Conservation (phyloP, 2,888 invertebrate genomes). For the Troides oblongomaculatus region DNA sequence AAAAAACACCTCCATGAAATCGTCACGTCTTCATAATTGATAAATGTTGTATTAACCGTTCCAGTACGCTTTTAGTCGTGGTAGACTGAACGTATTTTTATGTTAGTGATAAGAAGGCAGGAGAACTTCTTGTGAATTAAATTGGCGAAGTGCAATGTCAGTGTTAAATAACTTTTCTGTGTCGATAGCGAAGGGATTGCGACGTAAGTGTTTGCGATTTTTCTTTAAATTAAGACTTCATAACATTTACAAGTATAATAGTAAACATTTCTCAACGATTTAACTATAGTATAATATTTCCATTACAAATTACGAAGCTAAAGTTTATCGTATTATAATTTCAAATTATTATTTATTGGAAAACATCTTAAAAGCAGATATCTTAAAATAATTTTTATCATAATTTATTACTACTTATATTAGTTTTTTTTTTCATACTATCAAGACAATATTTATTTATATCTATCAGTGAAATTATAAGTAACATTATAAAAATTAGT, state of each 20-base stretch:
- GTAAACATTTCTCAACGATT: background rate
- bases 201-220: slow-evolving; percentile 58
- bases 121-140: slow-evolving; percentile 9
- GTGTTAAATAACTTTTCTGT: slow-evolving; percentile 70
- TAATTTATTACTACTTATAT: too few relatives aligned
- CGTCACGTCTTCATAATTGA: slow-evolving; percentile 55
- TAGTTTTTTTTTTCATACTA: too few relatives aligned
- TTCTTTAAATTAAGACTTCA: background rate
- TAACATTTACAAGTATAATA: background rate
- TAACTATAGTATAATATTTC: background rate
- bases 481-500: too few relatives aligned
- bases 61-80: slow-evolving; percentile 35
- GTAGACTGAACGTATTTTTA: slow-evolving; percentile 23
- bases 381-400: too few relatives aligned
- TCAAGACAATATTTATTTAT: too few relatives aligned
- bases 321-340: too few relatives aligned
- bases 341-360: too few relatives aligned
- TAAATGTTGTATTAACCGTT: slow-evolving; percentile 22
- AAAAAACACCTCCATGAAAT: slow-evolving; percentile 32
- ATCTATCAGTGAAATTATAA: too few relatives aligned
- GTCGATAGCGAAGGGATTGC: slow-evolving; percentile 60
- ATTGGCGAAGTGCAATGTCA: slow-evolving; percentile 49
- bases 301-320: background rate
- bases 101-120: slow-evolving; percentile 31
- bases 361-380: too few relatives aligned